A percentile compares a stretch with the other conserved stretches of the same genome.
These are phyloP conservation scores for Cataglyphis rosenhaueri DNA, from an alignment of 2,888 invertebrate genomes.

Conservation along the genomic window DNA sequence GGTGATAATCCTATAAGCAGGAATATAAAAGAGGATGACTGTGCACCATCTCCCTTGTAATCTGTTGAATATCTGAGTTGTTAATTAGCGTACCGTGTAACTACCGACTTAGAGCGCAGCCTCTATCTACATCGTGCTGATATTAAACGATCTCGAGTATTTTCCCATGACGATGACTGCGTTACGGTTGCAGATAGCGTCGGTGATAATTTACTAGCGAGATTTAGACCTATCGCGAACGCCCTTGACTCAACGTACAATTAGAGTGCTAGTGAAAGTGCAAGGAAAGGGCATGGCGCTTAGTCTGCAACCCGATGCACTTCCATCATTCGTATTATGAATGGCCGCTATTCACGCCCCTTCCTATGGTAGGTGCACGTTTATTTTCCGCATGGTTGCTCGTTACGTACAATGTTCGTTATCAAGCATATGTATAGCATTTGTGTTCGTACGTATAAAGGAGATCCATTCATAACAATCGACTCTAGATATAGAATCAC, in stretches of 20 bases:
- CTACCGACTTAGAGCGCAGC: slow-evolving; percentile 39
- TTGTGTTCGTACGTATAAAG: not conserved
- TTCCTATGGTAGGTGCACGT: not conserved
- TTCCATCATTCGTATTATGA: slow-evolving; percentile 57
- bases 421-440: slow-evolving; percentile 11
- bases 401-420: slow-evolving; percentile 26
- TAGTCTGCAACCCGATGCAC: slow-evolving; percentile 40
- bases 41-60: slow-evolving; percentile 50
- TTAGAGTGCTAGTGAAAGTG: slow-evolving; percentile 64
- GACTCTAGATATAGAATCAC: not conserved
- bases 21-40: slow-evolving; percentile 59
- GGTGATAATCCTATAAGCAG: slow-evolving; percentile 27
- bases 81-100: slow-evolving; percentile 65
- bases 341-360: slow-evolving; percentile 50
- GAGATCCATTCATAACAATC: slow-evolving; percentile 1
- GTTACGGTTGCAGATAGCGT: slow-evolving; percentile 49
- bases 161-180: slow-evolving; percentile 56
- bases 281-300: slow-evolving; percentile 65
- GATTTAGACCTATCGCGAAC: slow-evolving; percentile 58
- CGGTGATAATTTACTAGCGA: slow-evolving; percentile 55
- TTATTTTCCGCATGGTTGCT: slow-evolving; percentile 47
- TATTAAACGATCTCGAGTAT: slow-evolving; percentile 63
- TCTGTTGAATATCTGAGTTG: slow-evolving; percentile 56
- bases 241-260: slow-evolving; percentile 65
- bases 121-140: slow-evolving; percentile 32